Conservation (phyloP, 2,888 invertebrate species). For the Spicauda simplicius region DNA sequence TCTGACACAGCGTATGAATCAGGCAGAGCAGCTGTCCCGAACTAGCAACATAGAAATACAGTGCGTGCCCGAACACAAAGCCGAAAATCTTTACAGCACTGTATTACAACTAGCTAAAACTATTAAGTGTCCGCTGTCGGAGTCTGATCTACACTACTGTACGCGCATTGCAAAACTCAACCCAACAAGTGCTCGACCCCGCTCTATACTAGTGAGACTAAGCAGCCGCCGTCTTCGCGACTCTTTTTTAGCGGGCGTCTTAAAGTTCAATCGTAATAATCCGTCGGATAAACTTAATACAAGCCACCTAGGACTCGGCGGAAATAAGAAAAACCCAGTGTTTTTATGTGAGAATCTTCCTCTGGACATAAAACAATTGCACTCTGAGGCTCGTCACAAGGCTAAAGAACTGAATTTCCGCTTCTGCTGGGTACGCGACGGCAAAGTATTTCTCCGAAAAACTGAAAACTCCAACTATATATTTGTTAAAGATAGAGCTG, state of each 20-base stretch:
- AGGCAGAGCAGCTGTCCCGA: slow-evolving; percentile 41
- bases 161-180: slow-evolving; percentile 9
- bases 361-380: not conserved
- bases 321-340: not conserved
- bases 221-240: slow-evolving; percentile 2
- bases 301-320: not conserved
- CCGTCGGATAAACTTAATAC: slow-evolving; percentile 1
- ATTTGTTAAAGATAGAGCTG: not conserved
- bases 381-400: slow-evolving; percentile 1
- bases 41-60: slow-evolving; percentile 43
- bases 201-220: slow-evolving; percentile 6
- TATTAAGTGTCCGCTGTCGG: slow-evolving; percentile 28
- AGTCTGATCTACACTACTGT: slow-evolving; percentile 2
- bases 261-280: not conserved
- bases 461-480: slow-evolving; percentile 2
- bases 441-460: slow-evolving; percentile 1
- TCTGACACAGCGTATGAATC: slow-evolving; percentile 1
- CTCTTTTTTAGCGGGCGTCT: not conserved
- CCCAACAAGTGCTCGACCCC: slow-evolving; percentile 4
- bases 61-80: slow-evolving; percentile 44
- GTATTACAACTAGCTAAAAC: slow-evolving; percentile 41
- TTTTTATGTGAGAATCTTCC: slow-evolving; percentile 8
- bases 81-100: slow-evolving; percentile 40
- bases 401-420: slow-evolving; percentile 2
- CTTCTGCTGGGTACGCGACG: slow-evolving; percentile 11